These are phyloP conservation scores for Pteruthius melanotis DNA, from an alignment of 2,113 vertebrate genomes.

Conservation along the genomic window DNA sequence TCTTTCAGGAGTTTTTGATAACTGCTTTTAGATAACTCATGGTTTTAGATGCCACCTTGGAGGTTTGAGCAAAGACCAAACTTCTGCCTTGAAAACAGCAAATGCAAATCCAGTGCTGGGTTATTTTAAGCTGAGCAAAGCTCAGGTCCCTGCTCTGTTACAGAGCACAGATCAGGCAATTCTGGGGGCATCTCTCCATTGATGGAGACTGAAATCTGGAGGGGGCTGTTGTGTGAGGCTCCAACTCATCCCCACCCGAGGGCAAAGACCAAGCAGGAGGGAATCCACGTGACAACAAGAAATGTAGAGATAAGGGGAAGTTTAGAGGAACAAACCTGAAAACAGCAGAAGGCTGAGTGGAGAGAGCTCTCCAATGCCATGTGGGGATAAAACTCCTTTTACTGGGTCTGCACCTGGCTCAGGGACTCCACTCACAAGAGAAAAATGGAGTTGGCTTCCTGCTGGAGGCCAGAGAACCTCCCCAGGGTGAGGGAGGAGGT, in stretches of 20 bases:
- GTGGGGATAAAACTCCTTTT: not conserved
- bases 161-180: not conserved
- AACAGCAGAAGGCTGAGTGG: not conserved
- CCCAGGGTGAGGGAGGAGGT: not conserved
- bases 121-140: not conserved
- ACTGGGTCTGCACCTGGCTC: fast-evolving
- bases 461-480: not conserved
- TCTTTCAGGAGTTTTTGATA: not conserved
- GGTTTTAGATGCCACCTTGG: not conserved
- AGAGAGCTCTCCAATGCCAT: not conserved
- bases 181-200: not conserved
- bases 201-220: not conserved
- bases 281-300: not conserved
- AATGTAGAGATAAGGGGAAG: not conserved
- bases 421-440: no score
- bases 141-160: not conserved
- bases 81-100: not conserved
- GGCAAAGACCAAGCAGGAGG: not conserved
- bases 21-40: not conserved
- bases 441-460: not conserved
- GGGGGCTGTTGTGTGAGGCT: not conserved
- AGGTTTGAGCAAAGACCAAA: not conserved
- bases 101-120: not conserved
- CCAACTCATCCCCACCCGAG: not conserved
- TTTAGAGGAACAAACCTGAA: not conserved